Evolutionary conservation across 2,888 invertebrate genomes (phyloP).

Genomic region (Tromatobia lineatoria): DNA sequence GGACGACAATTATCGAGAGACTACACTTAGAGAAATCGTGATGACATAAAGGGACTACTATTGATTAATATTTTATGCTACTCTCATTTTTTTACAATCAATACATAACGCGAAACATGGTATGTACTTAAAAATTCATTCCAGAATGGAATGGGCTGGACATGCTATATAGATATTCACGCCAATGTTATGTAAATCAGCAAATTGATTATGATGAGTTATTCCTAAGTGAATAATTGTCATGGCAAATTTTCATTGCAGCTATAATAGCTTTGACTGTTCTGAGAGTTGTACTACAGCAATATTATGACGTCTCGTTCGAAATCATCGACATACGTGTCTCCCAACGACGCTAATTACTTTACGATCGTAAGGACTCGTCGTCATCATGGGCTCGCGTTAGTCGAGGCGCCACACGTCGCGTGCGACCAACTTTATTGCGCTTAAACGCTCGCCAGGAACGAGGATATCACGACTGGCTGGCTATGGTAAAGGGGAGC

Average conservation of each 20-base stretch:
- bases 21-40: background rate
- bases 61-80: no score
- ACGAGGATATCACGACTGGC: slow-evolving; percentile 57
- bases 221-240: no score
- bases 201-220: no score
- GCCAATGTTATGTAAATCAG: no score
- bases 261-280: background rate
- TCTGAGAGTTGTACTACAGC: background rate
- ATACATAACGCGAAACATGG: no score
- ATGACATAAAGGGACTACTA: no score
- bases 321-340: slow-evolving; percentile 41
- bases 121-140: no score
- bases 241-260: background rate
- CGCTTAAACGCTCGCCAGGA: slow-evolving; percentile 69
- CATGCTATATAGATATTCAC: no score
- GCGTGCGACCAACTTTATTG: slow-evolving; percentile 70
- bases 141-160: no score
- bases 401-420: slow-evolving; percentile 61
- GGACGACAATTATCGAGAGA: slow-evolving; percentile 44
- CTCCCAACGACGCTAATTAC: slow-evolving; percentile 59
- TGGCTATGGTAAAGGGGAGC: slow-evolving; percentile 36
- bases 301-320: slow-evolving; percentile 2
- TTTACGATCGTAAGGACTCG: slow-evolving; percentile 60
- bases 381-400: slow-evolving; percentile 45
- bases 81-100: background rate